A percentile compares a stretch with the other conserved stretches of the same genome.
These are phyloP conservation scores for Eulemur rufifrons DNA, from an alignment of 2,113 vertebrate species.

Conservation along the genomic window DNA sequence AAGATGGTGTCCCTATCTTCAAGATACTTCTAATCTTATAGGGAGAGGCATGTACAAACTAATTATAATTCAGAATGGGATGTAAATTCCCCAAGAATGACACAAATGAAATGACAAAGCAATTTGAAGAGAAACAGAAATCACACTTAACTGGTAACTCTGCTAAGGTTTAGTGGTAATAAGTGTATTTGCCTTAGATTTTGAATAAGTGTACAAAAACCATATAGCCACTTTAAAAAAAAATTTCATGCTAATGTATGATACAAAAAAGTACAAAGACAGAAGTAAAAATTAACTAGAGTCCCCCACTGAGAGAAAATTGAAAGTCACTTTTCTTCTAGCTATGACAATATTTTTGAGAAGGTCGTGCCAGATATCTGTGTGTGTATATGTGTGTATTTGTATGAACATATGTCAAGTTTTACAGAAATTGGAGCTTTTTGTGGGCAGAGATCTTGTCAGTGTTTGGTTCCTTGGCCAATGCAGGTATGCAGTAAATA, in stretches of 20 bases:
- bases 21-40: not conserved
- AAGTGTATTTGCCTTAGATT: not conserved
- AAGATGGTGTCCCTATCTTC: not conserved
- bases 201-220: not conserved
- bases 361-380: not conserved
- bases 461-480: not conserved
- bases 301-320: not conserved
- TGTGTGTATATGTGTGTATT: not conserved
- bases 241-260: not conserved
- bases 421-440: not conserved
- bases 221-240: not conserved
- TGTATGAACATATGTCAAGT: not conserved
- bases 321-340: not conserved
- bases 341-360: not conserved
- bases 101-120: not conserved
- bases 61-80: not conserved
- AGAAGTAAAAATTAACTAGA: conserved; percentile 18
- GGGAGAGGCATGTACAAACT: not conserved
- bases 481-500: not conserved
- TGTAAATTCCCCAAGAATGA: not conserved
- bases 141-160: not conserved
- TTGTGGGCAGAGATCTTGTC: not conserved
- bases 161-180: not conserved
- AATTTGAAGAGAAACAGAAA: conserved; percentile 2
- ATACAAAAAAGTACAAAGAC: not conserved